Evolutionary conservation across 1,140 invertebrate genomes (phyloP).

Genomic region (Phymastichus coffea): DNA sequence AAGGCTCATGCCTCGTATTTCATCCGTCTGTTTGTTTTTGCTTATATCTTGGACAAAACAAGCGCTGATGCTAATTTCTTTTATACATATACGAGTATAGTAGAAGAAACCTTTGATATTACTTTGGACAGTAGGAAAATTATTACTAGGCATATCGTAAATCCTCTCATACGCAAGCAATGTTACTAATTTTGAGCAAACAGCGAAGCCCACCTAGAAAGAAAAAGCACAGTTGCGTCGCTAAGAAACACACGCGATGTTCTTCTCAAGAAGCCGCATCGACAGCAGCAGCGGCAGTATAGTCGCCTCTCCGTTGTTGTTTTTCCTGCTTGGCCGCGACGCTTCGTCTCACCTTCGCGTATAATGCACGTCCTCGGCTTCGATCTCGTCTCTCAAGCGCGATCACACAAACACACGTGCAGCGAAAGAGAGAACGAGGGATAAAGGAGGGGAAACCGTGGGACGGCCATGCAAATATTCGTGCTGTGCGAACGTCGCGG

Average conservation of each 20-base stretch:
- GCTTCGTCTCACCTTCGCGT: not conserved
- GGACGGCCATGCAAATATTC: slow-evolving; percentile 42
- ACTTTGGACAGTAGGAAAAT: too few relatives aligned
- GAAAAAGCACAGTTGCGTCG: not conserved
- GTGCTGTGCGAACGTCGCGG: slow-evolving; percentile 31
- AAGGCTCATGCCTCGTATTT: not conserved
- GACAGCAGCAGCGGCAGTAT: too few relatives aligned
- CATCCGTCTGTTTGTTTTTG: not conserved
- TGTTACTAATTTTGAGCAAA: too few relatives aligned
- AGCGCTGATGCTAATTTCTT: too few relatives aligned
- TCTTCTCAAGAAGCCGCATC: not conserved
- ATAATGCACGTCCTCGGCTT: slow-evolving; percentile 22
- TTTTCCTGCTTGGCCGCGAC: not conserved
- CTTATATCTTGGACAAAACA: too few relatives aligned
- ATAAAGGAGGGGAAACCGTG: slow-evolving; percentile 34
- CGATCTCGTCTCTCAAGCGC: slow-evolving; percentile 25
- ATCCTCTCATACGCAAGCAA: too few relatives aligned
- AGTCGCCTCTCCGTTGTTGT: not conserved
- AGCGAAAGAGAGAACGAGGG: not conserved
- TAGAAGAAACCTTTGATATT: too few relatives aligned
- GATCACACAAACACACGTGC: not conserved
- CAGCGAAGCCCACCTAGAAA: not conserved
- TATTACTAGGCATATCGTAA: too few relatives aligned
- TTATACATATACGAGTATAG: too few relatives aligned
- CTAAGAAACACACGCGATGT: slow-evolving; percentile 8